Base-by-base conservation (phyloP, 2,797 vertebrate genomes). In the Sebastes paucispinis region DNA sequence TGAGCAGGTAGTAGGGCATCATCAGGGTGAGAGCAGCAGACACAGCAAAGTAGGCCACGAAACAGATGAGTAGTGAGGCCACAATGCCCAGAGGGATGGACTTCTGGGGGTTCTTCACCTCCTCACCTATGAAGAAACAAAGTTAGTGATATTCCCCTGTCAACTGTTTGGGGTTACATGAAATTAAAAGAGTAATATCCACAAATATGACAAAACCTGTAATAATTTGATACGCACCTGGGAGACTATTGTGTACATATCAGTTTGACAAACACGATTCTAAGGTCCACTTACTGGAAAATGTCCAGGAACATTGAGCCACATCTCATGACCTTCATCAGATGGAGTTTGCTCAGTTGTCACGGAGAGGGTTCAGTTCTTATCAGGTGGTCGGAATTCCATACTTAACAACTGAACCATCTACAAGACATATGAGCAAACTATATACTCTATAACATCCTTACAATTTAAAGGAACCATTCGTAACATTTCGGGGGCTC, bases 1-100 rank as follows among this genome's bases (percentile, higher is more conserved):
- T 93, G 12, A 98, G 96, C 73, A 94, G 3, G 79, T 97, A 97
- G 88, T 97, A 98, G 1, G 97, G 97, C 96, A 97, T 97, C 96
- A 97, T 97, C 74, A 98, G 87, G 0, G 97, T 98, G 43, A 98
- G 96, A 11, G 96, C 93, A 0, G 97, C 96, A 4, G 97, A 97
- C 78, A 98, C 96, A 0, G 96, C 97, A 1, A 96, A 97, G 87
- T 97, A 98, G 0, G 92, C 94, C 85, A 98, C 34, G 92, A 97
- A 98, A 86, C 97, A 98, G 92, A 98, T 96, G 6, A 97, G 92
- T 10, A 98, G 91, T 1, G 97, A 97, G 5, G 94, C 73, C 55
- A 98, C 85, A 4, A 98, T 98, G 20, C 95, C 96, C 10, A 95
- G 1, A 4, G 97, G 97, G 60, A 98, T 89, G 11, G 97, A 97